phyloP scores from a whole-genome alignment of 2,888 invertebrate species.

The Cyclophora punctaria region DNA sequence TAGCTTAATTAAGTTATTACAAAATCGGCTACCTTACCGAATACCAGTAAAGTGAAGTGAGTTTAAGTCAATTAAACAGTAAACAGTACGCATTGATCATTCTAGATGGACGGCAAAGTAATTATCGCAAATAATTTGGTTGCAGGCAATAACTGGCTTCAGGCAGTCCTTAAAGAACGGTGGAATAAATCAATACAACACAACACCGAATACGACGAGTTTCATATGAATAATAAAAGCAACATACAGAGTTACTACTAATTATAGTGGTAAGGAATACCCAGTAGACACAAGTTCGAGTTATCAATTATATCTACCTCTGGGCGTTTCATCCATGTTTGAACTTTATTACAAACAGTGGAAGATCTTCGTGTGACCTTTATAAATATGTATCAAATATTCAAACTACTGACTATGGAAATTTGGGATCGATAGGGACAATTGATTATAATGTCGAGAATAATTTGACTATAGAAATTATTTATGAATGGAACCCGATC shows the following conservation, averaged over 20 bases:
- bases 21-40: too few relatives aligned
- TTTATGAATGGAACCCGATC: too few relatives aligned
- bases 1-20: too few relatives aligned
- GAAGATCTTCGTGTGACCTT: background rate
- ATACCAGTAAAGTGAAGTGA: background rate
- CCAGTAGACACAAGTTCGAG: conserved; percentile 44
- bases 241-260: conserved; percentile 21
- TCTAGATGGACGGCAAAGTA: conserved; percentile 37
- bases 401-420: background rate
- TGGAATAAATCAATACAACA: conserved; percentile 54
- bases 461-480: background rate
- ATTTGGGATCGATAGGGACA: conserved; percentile 16
- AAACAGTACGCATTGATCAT: conserved; percentile 28
- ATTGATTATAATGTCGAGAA: conserved; percentile 14
- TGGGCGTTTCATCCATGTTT: conserved; percentile 13
- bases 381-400: background rate
- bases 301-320: conserved; percentile 37
- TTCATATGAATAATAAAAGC: conserved; percentile 40
- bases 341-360: conserved; percentile 11
- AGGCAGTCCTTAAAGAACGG: conserved; percentile 33
- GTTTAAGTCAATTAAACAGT: conserved; percentile 21
- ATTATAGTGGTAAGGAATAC: conserved; percentile 43
- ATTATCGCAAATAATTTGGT: conserved; percentile 56
- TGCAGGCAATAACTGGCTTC: conserved; percentile 32
- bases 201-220: conserved; percentile 33